These are phyloP conservation scores for Nansenia antarctica DNA, from an alignment of 2,113 vertebrate genomes.

Conservation along the genomic window DNA sequence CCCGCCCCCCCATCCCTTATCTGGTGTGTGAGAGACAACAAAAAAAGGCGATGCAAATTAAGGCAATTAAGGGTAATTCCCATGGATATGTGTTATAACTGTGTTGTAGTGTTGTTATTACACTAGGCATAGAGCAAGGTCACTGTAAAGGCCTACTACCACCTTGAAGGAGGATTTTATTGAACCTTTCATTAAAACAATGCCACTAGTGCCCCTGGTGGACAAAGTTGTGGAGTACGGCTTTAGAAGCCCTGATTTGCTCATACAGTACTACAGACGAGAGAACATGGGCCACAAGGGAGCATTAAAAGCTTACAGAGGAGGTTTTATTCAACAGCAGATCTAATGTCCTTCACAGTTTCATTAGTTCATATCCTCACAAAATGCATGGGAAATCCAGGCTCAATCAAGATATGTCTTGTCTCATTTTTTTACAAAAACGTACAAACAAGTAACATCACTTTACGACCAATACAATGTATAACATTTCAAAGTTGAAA, in stretches of 20 bases:
- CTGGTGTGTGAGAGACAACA: not conserved
- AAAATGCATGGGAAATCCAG: constrained; percentile 41
- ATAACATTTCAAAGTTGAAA: constrained; percentile 43
- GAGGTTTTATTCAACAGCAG: constrained; percentile 47
- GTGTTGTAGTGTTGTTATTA: too few species aligned
- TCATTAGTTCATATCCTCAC: constrained; percentile 33
- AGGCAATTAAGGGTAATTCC: not conserved
- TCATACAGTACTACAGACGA: too few species aligned
- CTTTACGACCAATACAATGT: constrained; percentile 69
- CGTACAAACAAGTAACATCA: constrained; percentile 80
- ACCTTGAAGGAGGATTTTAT: not conserved
- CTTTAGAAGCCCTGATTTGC: too few species aligned
- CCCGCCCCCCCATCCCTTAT: not conserved
- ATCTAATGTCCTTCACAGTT: constrained; percentile 45
- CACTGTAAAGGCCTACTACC: too few species aligned
- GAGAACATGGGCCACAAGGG: constrained; percentile 22
- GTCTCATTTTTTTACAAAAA: constrained; percentile 75
- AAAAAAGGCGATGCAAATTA: not conserved
- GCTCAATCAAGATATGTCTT: constrained; percentile 38
- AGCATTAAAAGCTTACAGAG: constrained; percentile 35
- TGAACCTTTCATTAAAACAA: not conserved
- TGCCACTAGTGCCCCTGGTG: not conserved
- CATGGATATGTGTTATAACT: too few species aligned
- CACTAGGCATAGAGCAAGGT: too few species aligned
- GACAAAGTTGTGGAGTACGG: not conserved